A percentile compares a stretch with the other conserved stretches of the same genome.
Conservation (phyloP, 2,888 invertebrate species). For the Stomorhina lunata region DNA sequence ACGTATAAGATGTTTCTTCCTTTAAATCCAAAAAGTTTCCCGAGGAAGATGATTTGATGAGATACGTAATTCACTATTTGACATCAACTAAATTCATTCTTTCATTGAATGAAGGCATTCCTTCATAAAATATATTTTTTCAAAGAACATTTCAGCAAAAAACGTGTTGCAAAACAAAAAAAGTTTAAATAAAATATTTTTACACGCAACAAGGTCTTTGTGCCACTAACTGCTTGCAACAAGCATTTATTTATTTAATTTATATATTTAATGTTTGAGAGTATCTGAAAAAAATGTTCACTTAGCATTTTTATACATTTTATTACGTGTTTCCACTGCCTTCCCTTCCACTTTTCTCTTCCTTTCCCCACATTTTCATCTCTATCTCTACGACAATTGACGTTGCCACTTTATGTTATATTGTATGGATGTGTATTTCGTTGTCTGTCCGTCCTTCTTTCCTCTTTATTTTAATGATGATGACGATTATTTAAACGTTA, state of each 20-base stretch:
- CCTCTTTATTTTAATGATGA: slow-evolving; percentile 28
- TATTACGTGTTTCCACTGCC: not conserved
- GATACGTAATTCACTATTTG: too few species aligned
- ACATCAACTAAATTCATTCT: not conserved
- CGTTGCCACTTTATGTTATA: not conserved
- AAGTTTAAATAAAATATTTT: slow-evolving; percentile 7
- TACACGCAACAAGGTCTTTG: slow-evolving; percentile 44
- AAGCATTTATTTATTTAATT: slow-evolving; percentile 21
- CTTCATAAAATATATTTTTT: too few species aligned
- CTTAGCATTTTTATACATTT: not conserved
- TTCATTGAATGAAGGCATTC: not conserved
- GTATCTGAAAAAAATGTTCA: not conserved
- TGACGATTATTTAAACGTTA: slow-evolving; percentile 11
- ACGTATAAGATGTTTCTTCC: too few species aligned
- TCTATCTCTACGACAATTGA: not conserved
- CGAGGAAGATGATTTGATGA: too few species aligned
- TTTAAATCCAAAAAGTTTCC: too few species aligned
- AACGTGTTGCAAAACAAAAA: not conserved
- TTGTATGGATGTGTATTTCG: not conserved
- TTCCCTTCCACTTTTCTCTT: not conserved
- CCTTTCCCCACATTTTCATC: not conserved
- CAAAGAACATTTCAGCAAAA: not conserved
- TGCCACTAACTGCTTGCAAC: slow-evolving; percentile 40
- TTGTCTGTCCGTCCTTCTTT: not conserved
- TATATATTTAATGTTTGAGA: not conserved